Evolutionary conservation across 2,888 invertebrate genomes (phyloP), one percentile per base, ranked within the genome.

Genomic region (Thymelicus acteon): DNA sequence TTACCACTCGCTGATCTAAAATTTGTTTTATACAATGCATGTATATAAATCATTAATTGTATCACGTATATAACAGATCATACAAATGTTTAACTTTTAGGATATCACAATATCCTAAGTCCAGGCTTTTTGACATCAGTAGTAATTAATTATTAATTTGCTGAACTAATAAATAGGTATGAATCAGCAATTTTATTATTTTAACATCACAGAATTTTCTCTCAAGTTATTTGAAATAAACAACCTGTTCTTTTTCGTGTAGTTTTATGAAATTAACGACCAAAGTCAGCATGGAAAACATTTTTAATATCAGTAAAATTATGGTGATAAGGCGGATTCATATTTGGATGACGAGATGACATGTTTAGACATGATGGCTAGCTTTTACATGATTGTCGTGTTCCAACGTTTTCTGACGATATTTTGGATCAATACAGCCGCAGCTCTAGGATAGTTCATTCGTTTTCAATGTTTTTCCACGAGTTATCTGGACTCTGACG

Each of bases 181-280:
- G 37, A 2, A 12, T 1, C 31, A 31, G 31, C 13, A 31, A 37
- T 13, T 57, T 52, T 6, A 15, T 57, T 57, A 57, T 57, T 57
- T 57, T 57, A 57, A 31, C 19, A 57, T 57, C 57, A 57, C 57
- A 57, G 57, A 37, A 57, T 57, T 57, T 31, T 57, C 57, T 57
- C 57, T 57, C 15, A 52, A 52, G 19, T 52, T 4, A 24, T 10
- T 54, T 10, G 3, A 52, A 19, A 7, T 7, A 6, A 52, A 19
- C 15, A 15, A 12, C 7, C 15, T 52, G 12, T 19, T 52, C 1
- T 15, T 5, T 44, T 52, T 52, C 49, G 2, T 52, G 49, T 52
- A 7, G 19, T 19, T 52, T 19, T 15, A 44, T 44, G 15, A 2
- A 52, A 52, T 52, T 52, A 15, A 7, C 8, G 49, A 52, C 4